These are phyloP conservation scores for Hippopotamyrus pictus DNA, from an alignment of 2,797 vertebrate genomes.

Conservation along the genomic window DNA sequence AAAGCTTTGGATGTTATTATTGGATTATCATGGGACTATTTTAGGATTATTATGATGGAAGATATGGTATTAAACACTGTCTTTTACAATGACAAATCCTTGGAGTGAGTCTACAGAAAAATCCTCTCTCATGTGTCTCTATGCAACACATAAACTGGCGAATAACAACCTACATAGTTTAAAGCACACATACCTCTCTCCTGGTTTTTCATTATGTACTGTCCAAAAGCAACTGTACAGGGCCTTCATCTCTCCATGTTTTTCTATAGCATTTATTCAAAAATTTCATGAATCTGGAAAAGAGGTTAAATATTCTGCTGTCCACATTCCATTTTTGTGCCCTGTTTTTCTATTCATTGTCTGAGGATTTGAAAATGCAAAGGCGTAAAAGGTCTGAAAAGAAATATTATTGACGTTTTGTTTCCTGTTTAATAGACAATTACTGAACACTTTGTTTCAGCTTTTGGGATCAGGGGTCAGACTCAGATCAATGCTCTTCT, in stretches of 20 bases:
- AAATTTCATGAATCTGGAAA: not conserved
- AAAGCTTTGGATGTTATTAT: not conserved
- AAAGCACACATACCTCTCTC: not conserved
- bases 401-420: not conserved
- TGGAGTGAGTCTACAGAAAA: not conserved
- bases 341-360: not conserved
- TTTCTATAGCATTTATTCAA: not conserved
- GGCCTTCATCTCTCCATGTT: not conserved
- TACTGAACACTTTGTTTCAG: not conserved
- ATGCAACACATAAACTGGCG: not conserved
- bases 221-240: not conserved
- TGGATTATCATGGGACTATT: slow-evolving; percentile 1
- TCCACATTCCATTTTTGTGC: not conserved
- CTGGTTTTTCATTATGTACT: not conserved
- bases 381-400: not conserved
- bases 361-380: not conserved
- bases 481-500: not conserved
- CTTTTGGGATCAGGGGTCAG: not conserved
- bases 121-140: not conserved
- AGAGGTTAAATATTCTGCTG: not conserved
- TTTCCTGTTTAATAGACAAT: not conserved
- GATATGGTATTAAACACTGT: not conserved
- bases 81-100: not conserved
- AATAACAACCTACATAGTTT: not conserved
- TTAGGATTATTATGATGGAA: slow-evolving; percentile 2